Base-by-base conservation (phyloP, 2,888 invertebrate species). In the Plagodis dolabraria region DNA sequence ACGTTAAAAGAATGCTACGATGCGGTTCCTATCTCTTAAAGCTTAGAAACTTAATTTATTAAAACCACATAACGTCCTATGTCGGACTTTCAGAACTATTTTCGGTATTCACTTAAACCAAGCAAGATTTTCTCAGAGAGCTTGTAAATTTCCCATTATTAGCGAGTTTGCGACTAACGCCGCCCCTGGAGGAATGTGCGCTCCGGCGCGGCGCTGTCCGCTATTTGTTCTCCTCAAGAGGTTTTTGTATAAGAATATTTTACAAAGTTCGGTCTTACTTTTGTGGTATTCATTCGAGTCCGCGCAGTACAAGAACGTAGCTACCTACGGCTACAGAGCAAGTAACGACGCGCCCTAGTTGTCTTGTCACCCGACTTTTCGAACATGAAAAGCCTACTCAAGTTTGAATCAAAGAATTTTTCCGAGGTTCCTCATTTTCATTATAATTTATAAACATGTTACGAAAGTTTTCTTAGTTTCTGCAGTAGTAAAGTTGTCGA, bases 81-180 rank as follows among this genome's bases (percentile, higher is more conserved):
- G 8, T 45, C 50, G 40, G 22, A 36, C 7, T 56, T 51, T 53
- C 9, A 10, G 35, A 52, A 44, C 36, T 38, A 43, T 38, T 8
- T 33, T 6, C 43, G 47, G 40, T 42, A 42, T 8, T 40, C 42
- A 36, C 53, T 22, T 47, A 33, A 55, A 43, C 53, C 60, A 53
- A 64, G 59, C 64, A 65, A 56, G 55, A 56, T 56, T 56, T 64
- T 63, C 59, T 66, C 66, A 64, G 69, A 59, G 63, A 70, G 68
- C 65, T 65, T 63, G 64, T 67, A 73, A 69, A 73, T 71, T 72
- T 69, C 67, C 65, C 67, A 70, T 75, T 74, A 75, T 74, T 75
- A 71, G 67, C 68, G 65, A 72, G 68, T 68, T 71, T 57, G 68
- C 67, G 48, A 38, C 50, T 12, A 35, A 12, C 38, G 55, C 44